These are phyloP conservation scores for Phaenicophaeus curvirostris DNA, from an alignment of 2,797 vertebrate genomes.

Conservation along the genomic window DNA sequence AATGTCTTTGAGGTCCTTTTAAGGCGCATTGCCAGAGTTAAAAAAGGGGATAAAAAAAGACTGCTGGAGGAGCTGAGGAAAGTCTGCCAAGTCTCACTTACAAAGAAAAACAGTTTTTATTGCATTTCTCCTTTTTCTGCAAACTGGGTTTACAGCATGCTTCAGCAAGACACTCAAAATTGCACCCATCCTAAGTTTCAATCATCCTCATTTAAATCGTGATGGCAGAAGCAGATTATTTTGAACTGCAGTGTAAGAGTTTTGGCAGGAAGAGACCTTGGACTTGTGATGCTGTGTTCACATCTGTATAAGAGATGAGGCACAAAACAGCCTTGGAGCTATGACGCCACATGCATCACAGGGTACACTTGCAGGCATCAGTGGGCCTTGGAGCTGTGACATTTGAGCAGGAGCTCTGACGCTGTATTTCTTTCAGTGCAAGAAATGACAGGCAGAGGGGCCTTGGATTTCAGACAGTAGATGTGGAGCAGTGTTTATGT, in stretches of 20 bases:
- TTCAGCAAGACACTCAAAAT: slow-evolving; percentile 21
- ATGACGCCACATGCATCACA: accelerated
- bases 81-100: slow-evolving; percentile 24
- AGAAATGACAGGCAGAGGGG: background rate
- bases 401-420: background rate
- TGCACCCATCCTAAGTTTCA: background rate
- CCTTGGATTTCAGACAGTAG: background rate
- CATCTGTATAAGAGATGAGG: background rate
- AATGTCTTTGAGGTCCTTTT: slow-evolving; percentile 27
- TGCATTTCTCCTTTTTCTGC: slow-evolving; percentile 13
- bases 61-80: background rate
- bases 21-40: slow-evolving; percentile 36
- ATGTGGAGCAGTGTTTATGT: accelerated
- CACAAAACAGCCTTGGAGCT: background rate
- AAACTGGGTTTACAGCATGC: background rate
- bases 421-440: background rate
- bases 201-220: background rate
- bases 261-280: background rate
- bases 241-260: background rate
- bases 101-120: background rate
- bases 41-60: background rate
- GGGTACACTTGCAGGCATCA: background rate
- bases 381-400: background rate
- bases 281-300: background rate
- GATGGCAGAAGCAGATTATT: background rate